Base-by-base conservation (phyloP, 2,888 invertebrate species). In the Mythimna loreyi region DNA sequence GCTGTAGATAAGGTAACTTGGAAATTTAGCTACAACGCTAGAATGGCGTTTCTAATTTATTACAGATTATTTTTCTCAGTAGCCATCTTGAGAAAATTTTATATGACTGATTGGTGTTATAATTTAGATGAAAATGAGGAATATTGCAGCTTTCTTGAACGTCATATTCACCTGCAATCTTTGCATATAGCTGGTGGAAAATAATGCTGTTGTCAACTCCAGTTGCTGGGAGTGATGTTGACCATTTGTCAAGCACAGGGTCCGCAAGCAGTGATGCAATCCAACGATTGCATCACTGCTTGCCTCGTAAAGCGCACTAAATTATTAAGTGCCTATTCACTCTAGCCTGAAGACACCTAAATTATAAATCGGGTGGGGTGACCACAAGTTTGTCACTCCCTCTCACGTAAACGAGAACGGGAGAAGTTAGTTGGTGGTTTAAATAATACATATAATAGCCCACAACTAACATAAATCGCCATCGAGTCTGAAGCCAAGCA, bases 1-100 rank as follows among this genome's bases (percentile, higher is more conserved):
- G 87, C 83, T 75, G 69, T 61, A 60, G 67, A 60, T 73, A 72
- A 82, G 81, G 83, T 81, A 82, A 80, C 64, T 62, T 62, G 40
- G 28, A 28, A 70, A 61, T 78, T 47, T 49, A 50, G 59, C 70
- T 69, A 53, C 70, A 59, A 69, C 30, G 13, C 40, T 76, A 59
- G 68, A 72, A 59, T 40, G 47, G 52, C 59, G 25, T 23, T 25
- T 28, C 58, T 53, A 69, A 76, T 76, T 72, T 72, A 72, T 69
- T 53, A 47, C 59, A 58, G 30, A 69, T 76, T 69, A 72, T 69
- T 69, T 76, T 69, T 76, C 70, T 69, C 53, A 45, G 40, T 28
- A 53, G 47, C 53, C 70, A 53, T 58, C 47, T 76, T 69, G 70
- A 59, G 50, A 8, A 3, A 25, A 53, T 75, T 45, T 47, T 33